These are phyloP conservation scores for Ophiothrix spiculata DNA, from an alignment of 35 echinoderm and acorn worm species.

Conservation along the genomic window DNA sequence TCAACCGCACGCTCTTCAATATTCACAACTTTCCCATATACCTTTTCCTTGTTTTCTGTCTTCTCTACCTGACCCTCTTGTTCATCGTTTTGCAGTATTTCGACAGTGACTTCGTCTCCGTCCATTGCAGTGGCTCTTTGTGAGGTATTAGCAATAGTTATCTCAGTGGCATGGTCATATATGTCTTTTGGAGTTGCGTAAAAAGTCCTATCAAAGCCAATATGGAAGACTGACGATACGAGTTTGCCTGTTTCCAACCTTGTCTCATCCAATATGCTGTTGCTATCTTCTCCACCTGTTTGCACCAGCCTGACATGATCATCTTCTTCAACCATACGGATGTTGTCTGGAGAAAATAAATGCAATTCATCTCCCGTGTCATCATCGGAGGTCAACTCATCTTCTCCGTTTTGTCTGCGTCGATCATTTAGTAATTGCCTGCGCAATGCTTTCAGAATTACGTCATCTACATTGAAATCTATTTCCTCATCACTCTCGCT, in stretches of 20 bases:
- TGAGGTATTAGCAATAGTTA: constrained; percentile 50
- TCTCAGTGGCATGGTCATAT: background rate
- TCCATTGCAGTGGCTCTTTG: constrained; percentile 59
- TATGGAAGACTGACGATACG: constrained; percentile 42
- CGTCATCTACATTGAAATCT: constrained; percentile 31
- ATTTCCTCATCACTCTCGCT: constrained; percentile 2
- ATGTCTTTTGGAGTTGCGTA: constrained; percentile 45
- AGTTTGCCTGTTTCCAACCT: constrained; percentile 39
- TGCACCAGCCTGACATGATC: background rate
- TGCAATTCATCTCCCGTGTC: background rate
- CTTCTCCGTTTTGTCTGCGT: constrained; percentile 19
- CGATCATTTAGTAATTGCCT: constrained; percentile 30
- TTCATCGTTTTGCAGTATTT: constrained; percentile 48
- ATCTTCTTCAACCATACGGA: background rate
- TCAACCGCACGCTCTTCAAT: constrained; percentile 44
- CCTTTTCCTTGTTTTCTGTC: constrained; percentile 42
- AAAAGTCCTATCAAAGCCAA: constrained; percentile 16
- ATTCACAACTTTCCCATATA: constrained; percentile 59
- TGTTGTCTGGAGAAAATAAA: background rate
- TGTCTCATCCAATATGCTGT: background rate
- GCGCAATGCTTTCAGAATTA: constrained; percentile 43
- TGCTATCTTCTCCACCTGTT: background rate
- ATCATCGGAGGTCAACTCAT: background rate
- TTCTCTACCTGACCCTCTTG: background rate
- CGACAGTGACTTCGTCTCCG: constrained; percentile 63